Evolutionary conservation across 2,888 invertebrate genomes (phyloP).

Genomic region (Terebella lapidaria): DNA sequence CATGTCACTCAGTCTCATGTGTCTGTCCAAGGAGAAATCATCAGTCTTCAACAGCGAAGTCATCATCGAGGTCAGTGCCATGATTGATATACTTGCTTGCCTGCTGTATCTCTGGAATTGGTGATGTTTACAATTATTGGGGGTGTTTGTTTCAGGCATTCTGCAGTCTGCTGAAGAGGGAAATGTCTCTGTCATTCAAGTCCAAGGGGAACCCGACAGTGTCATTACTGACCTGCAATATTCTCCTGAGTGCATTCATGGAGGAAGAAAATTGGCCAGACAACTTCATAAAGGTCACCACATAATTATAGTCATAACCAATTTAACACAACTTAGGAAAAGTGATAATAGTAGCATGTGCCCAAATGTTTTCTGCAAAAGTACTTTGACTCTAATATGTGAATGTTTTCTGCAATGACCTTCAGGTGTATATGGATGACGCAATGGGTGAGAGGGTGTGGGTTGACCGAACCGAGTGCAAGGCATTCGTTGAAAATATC

Average conservation of each 20-base stretch:
- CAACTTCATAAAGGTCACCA: constrained; percentile 73
- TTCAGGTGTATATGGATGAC: constrained; percentile 85
- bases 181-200: constrained; percentile 63
- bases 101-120: not conserved
- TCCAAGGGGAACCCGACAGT: constrained; percentile 75
- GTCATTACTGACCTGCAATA: constrained; percentile 77
- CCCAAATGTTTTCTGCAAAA: not conserved
- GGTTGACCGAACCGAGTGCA: constrained; percentile 88
- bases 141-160: constrained; percentile 64
- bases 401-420: constrained; percentile 1
- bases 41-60: constrained; percentile 56
- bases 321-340: not conserved
- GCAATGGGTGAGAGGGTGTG: constrained; percentile 87
- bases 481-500: constrained; percentile 85
- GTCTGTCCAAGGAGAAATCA: constrained; percentile 75
- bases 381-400: not conserved
- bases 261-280: constrained; percentile 89
- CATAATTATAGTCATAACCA: not conserved
- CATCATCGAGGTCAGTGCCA: constrained; percentile 54
- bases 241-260: constrained; percentile 70
- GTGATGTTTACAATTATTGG: too few relatives aligned
- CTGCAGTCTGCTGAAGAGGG: constrained; percentile 75
- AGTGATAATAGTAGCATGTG: not conserved
- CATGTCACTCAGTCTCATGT: constrained; percentile 71
- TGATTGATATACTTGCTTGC: constrained; percentile 65